Evolutionary conservation across 2,113 vertebrate genomes (phyloP), one percentile per base, ranked within the genome.

Genomic region (Camelus bactrianus): DNA sequence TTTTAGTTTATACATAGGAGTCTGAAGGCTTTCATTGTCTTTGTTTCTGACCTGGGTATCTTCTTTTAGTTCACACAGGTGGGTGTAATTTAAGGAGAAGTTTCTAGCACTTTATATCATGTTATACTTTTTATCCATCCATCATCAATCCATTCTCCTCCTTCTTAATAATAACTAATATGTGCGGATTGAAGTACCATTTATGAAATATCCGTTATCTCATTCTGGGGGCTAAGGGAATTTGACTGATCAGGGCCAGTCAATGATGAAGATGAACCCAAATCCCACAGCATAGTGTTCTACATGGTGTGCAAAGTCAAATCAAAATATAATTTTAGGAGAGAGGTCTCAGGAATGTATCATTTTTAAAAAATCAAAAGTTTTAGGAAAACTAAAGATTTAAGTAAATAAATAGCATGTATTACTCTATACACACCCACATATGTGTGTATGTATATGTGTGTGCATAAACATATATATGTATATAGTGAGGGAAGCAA

Each of bases 401-500:
- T 75, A 80, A 84, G 17, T 52, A 85, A 46, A 50, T 75, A 73
- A 62, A n/a, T 28, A 46, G 22, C 8, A 76, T 52, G 28, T 85
- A 67, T 32, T 42, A 42, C 4, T 42, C 38, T 26, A 52, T 12
- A 54, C 6, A 77, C 19, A 20, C 6, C 50, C 19, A 12, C 38
- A 42, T 52, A 10, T 67, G 50, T 85, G 5, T 84, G 4, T 48
- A 50, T 50, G 14, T 16, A 11, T 30, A 7, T 35, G 7, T 32
- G 0, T 62, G 10, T 17, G 0, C 46, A 2, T 52, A 19, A 26
- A 9, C 19, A 32, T 58, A 9, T 70, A 1, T 72, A 3, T 15
- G 3, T 32, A 4, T 50, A 3, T 54, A 13, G 4, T 32, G 11
- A 93, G 2, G 20, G 48, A 77, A 46, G 14, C 10, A 64, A 89